These are phyloP conservation scores for Alexandromys fortis DNA, from an alignment of 2,113 vertebrate genomes.

Conservation along the genomic window DNA sequence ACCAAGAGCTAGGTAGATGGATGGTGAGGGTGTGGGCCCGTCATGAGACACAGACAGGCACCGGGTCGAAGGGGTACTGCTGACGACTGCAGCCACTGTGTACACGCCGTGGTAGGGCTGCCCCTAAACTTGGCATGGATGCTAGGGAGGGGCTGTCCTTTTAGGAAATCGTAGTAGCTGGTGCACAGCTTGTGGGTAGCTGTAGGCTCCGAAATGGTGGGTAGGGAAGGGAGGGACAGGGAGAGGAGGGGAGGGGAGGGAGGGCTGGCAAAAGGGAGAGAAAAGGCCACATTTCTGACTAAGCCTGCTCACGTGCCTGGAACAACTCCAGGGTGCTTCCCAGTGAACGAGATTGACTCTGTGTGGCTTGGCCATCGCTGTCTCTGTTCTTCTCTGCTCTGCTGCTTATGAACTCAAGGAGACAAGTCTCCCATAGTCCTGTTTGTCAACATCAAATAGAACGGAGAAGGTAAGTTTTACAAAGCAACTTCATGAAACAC, in stretches of 20 bases:
- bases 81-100: not conserved
- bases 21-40: not conserved
- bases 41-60: not conserved
- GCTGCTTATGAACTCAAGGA: constrained; percentile 21
- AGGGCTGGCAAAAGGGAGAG: not conserved
- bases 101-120: not conserved
- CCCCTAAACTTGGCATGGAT: not conserved
- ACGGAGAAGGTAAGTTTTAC: constrained; percentile 29
- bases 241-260: not conserved
- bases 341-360: not conserved
- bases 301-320: not conserved
- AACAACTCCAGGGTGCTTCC: constrained; percentile 18
- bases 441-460: constrained; percentile 41
- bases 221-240: fast-evolving
- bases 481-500: constrained; percentile 17
- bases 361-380: not conserved
- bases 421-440: not conserved
- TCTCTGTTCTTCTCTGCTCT: not conserved
- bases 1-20: constrained; percentile 9
- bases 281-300: constrained; percentile 29
- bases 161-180: not conserved
- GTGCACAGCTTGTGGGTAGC: not conserved
- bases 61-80: not conserved
- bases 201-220: not conserved
- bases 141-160: not conserved